Evolutionary conservation across 2,888 invertebrate genomes (phyloP), one percentile per base, ranked within the genome.

Genomic region (Sceliomorpha sp.): DNA sequence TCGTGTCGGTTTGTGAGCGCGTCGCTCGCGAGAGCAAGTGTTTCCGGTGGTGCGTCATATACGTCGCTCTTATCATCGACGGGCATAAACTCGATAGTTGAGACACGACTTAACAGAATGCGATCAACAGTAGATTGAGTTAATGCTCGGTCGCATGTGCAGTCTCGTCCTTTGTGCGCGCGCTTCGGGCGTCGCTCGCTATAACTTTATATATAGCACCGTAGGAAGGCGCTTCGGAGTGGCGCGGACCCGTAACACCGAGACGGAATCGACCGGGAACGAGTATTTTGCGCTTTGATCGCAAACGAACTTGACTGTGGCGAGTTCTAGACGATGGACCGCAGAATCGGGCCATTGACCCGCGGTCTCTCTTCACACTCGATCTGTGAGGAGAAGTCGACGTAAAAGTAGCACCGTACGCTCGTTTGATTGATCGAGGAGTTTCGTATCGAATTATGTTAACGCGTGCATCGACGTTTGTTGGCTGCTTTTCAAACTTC

Each of bases 161-260:
- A 55, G 62, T 47, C 62, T 47, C 29, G 67, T 55, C 55, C 67
- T 71, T 71, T 71, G 67, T 71, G 59, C 56, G 17, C 40, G 42
- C 44, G 42, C 55, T 51, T 20, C 32, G 45, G 34, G 50, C 44
- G 53, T 44, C 50, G 73, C 50, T 71, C 69, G 56, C n/a, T 72
- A 71, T 73, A 72, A 70, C 55, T 67, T 74, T 72, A 74, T 72
- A 74, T 71, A 72, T 74, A 74, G 74, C 56, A 29, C n/a, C 51
- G 45, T 51, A 63, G 31, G 66, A 53, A 62, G 62, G 45, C 69
- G 72, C 55, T 24, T 27, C 55, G 2, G 9, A 9, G 24, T 45
- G 40, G 10, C 42, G 40, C 29, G 42, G 40, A 32, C 42, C 26
- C 50, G 45, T 42, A 53, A 50, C 44, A 26, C 34, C 8, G 27